These are phyloP conservation scores for Elmis aenea DNA, from an alignment of 2,888 invertebrate genomes.

Conservation along the genomic window DNA sequence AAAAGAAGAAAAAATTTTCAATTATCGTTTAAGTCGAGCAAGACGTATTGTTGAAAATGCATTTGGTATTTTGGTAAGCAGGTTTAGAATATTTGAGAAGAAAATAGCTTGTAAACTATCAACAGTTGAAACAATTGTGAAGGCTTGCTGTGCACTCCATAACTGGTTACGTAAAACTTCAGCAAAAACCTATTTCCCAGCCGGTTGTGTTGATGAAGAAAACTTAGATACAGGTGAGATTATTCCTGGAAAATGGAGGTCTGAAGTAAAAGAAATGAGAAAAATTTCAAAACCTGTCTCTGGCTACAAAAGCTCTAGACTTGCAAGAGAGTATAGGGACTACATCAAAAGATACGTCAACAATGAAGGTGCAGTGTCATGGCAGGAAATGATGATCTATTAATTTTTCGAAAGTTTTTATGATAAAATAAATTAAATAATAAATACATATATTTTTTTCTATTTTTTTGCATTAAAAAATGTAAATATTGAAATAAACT, in stretches of 20 bases:
- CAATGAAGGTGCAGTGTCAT: conserved; percentile 20
- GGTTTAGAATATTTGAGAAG: conserved; percentile 17
- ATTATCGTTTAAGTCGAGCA: conserved; percentile 22
- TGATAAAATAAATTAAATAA: too few relatives aligned
- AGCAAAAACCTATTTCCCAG: conserved; percentile 7
- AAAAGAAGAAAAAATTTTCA: conserved; percentile 22
- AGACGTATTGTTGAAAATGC: conserved; percentile 19
- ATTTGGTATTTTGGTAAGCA: conserved; percentile 22
- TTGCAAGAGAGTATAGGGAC: conserved; percentile 19
- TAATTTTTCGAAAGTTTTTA: too few relatives aligned
- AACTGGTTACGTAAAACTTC: conserved; percentile 22
- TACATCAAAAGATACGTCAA: conserved; percentile 21
- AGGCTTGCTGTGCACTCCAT: conserved; percentile 21
- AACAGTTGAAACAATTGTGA: conserved; percentile 17
- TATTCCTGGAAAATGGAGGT: conserved; percentile 15
- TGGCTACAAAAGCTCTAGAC: conserved; percentile 13
- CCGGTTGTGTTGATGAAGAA: conserved; percentile 15
- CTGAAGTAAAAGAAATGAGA: conserved; percentile 8
- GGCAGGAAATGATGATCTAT: conserved; percentile 23
- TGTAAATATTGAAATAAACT: too few relatives aligned
- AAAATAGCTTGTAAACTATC: conserved; percentile 1
- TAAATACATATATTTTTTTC: too few relatives aligned
- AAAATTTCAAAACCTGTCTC: background rate
- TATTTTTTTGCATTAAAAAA: too few relatives aligned
- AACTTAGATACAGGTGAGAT: conserved; percentile 15